phyloP scores from a whole-genome alignment of 2,113 vertebrate species.

The Sinocyclocheilus anshuiensis region DNA sequence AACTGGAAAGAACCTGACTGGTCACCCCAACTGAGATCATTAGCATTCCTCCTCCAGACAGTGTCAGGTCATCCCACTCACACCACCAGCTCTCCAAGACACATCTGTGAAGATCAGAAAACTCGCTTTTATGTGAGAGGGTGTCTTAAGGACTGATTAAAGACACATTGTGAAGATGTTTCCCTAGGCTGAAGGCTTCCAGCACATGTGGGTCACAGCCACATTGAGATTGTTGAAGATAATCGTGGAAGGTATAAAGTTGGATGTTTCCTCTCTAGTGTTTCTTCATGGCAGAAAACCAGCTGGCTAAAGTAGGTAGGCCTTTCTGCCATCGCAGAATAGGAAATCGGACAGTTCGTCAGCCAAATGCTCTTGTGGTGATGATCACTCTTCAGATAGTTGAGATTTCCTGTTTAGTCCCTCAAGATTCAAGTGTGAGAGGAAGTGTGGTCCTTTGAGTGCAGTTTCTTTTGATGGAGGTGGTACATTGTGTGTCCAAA shows the following conservation, averaged over 20 bases:
- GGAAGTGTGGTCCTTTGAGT: background rate
- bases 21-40: background rate
- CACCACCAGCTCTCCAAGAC: background rate
- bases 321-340: background rate
- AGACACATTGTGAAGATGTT: constrained; percentile 12
- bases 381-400: background rate
- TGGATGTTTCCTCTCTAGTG: background rate
- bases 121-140: background rate
- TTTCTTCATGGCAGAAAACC: background rate
- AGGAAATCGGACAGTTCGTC: background rate
- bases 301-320: background rate
- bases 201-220: background rate
- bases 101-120: constrained; percentile 9
- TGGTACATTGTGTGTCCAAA: background rate
- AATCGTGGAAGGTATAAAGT: background rate
- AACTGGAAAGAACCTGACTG: background rate
- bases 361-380: background rate
- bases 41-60: background rate
- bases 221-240: background rate
- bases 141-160: background rate
- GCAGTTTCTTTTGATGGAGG: background rate
- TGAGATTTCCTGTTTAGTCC: background rate
- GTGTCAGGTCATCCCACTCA: background rate
- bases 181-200: background rate
- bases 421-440: background rate